These are phyloP conservation scores for Danionella dracula DNA, from an alignment of 2,797 vertebrate genomes.

Conservation along the genomic window DNA sequence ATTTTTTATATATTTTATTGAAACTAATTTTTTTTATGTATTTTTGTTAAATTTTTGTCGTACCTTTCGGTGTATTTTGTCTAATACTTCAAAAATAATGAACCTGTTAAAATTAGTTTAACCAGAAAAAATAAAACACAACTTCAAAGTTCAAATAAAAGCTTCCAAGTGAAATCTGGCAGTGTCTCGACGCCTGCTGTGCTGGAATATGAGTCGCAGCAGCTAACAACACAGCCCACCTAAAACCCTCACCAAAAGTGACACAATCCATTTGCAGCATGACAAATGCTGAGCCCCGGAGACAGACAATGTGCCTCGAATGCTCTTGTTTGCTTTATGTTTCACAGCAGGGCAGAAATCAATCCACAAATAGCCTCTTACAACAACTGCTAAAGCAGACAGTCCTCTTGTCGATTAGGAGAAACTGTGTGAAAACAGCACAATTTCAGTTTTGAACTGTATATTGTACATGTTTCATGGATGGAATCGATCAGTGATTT, in stretches of 20 bases:
- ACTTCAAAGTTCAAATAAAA: neutral
- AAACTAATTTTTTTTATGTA: too few relatives aligned
- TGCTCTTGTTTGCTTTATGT: slow-evolving; percentile 32
- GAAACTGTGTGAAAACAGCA: neutral
- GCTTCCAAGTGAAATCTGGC: slow-evolving; percentile 12
- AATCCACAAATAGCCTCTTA: slow-evolving; percentile 42
- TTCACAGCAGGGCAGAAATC: slow-evolving; percentile 39
- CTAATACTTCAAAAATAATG: too few relatives aligned
- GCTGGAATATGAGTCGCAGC: slow-evolving; percentile 1
- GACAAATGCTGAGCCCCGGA: slow-evolving; percentile 32
- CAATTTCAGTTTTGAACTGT: neutral
- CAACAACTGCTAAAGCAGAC: slow-evolving; percentile 37
- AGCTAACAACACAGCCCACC: slow-evolving; percentile 10
- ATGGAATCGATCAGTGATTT: neutral
- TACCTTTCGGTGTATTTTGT: too few relatives aligned
- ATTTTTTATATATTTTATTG: too few relatives aligned
- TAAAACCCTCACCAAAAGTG: slow-evolving; percentile 31
- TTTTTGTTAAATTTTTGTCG: too few relatives aligned
- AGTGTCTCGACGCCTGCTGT: neutral
- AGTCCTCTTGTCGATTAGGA: slow-evolving; percentile 17
- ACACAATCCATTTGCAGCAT: slow-evolving; percentile 30
- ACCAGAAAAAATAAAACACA: too few relatives aligned
- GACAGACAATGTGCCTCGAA: slow-evolving; percentile 17
- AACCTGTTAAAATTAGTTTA: too few relatives aligned
- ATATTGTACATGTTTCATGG: neutral